Evolutionary conservation across 2,113 vertebrate species (phyloP), one percentile per base, ranked within the genome.

Genomic region (Bubalus kerabau): DNA sequence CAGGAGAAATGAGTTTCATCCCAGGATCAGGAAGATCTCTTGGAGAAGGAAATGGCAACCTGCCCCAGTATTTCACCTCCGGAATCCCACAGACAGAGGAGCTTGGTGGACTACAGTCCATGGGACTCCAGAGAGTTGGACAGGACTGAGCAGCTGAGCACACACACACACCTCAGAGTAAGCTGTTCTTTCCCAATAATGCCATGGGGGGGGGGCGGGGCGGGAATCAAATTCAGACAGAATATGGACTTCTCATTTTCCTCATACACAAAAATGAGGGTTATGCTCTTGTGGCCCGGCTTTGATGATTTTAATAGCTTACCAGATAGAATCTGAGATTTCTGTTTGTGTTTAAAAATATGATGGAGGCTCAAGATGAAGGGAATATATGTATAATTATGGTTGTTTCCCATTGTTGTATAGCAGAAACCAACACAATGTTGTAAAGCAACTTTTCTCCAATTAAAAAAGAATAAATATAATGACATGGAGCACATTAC

Each of bases 51-150:
- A 74, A 74, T 40, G n/a, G 19, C n/a, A 23, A 74, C n/a, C 19
- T 1, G 0, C 0, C 19, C 10, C n/a, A 40, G 19, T 40, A 40
- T 74, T 74, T 74, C 40, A 5, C 5, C 0, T 40, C 19, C 5
- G 10, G 19, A 12, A 40, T 74, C 67, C 67, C n/a, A 71, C 17
- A 67, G 60, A 64, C 30, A 36, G 19, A 40, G n/a, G 67, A 74
- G 67, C 10, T 23, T 40, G 19, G n/a, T 71, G n/a, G 21, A 23
- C 67, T 23, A 71, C 19, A 71, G 67, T 13, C 19, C n/a, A 40
- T 71, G 67, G 67, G n/a, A 71, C 19, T 71, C 67, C 67, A 71
- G 23, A 40, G n/a, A 71, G 19, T 13, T 40, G 67, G 36, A 71
- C 67, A 71, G n/a, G 9, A 71, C n/a, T 71, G 67, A 71, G 10